phyloP scores from a whole-genome alignment of 2,113 vertebrate genomes.

The Cochlearius cochlearius region DNA sequence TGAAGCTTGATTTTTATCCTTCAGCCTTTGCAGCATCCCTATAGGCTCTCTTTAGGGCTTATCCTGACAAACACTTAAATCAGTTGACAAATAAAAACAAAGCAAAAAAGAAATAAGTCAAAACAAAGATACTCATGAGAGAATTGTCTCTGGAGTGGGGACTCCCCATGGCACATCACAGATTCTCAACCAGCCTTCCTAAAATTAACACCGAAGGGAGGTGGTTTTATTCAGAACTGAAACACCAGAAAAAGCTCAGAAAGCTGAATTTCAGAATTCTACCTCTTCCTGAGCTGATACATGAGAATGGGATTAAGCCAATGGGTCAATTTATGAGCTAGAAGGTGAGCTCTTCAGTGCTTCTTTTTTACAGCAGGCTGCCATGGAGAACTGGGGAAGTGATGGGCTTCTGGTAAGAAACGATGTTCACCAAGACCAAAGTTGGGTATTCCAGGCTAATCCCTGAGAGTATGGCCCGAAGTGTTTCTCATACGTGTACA shows the following conservation, averaged over 20 bases:
- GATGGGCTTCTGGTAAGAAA: background rate
- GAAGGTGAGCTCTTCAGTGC: background rate
- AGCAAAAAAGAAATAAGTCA: background rate
- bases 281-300: background rate
- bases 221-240: background rate
- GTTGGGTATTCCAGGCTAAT: background rate
- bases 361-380: background rate
- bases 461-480: background rate
- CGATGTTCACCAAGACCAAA: background rate
- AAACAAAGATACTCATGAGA: background rate
- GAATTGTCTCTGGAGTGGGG: background rate
- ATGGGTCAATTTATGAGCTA: fast-evolving
- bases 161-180: background rate
- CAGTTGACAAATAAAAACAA: background rate
- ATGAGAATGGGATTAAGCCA: background rate
- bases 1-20: background rate
- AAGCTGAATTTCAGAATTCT: background rate
- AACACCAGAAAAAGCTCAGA: background rate
- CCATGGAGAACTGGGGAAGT: fast-evolving
- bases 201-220: background rate
- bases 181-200: background rate
- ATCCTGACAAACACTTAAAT: background rate
- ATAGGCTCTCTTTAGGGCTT: background rate
- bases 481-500: background rate
- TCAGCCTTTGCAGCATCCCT: background rate